These are phyloP conservation scores for Stratiomys singularior DNA, from an alignment of 2,888 invertebrate species.

Conservation along the genomic window DNA sequence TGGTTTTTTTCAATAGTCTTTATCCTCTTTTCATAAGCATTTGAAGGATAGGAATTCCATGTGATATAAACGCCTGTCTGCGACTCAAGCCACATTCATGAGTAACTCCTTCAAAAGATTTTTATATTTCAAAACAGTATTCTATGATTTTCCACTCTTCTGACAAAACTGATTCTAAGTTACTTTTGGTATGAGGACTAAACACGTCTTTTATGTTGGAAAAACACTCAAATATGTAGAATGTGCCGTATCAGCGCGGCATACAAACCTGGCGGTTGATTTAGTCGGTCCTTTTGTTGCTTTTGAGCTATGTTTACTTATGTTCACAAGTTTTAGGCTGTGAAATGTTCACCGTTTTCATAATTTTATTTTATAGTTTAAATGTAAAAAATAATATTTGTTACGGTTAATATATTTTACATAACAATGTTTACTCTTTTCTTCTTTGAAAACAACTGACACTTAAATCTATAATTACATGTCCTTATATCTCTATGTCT, in stretches of 20 bases:
- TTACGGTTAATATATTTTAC: too few relatives aligned
- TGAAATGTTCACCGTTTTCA: too few relatives aligned
- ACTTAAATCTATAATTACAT: too few relatives aligned
- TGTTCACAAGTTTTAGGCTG: too few relatives aligned
- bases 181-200: not conserved
- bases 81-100: not conserved
- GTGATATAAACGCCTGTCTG: too few relatives aligned
- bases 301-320: not conserved
- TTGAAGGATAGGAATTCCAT: not conserved
- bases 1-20: not conserved
- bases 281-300: not conserved
- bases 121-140: not conserved
- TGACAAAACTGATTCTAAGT: not conserved
- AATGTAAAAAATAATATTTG: too few relatives aligned
- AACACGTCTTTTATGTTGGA: not conserved
- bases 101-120: not conserved
- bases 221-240: not conserved
- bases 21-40: not conserved
- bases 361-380: too few relatives aligned
- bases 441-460: too few relatives aligned
- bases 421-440: too few relatives aligned
- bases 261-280: not conserved
- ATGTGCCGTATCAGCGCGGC: not conserved
- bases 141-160: not conserved
- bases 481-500: too few relatives aligned